phyloP scores from a whole-genome alignment of 2,797 vertebrate genomes.

The Poliocrania exsul region DNA sequence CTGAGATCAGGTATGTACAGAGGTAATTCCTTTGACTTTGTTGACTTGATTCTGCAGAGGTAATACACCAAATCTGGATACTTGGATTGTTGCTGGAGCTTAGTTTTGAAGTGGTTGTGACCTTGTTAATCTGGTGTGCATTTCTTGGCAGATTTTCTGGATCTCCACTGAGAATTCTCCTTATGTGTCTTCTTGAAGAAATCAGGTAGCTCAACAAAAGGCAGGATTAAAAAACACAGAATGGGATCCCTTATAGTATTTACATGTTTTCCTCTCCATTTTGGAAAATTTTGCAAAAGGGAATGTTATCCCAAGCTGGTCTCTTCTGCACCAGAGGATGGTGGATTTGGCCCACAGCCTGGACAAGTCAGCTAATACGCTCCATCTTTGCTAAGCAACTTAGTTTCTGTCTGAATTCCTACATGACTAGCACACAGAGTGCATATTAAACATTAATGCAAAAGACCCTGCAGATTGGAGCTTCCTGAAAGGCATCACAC shows the following conservation, averaged over 20 bases:
- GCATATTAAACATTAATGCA: slow-evolving; percentile 54
- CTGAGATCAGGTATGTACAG: background rate
- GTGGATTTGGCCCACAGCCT: background rate
- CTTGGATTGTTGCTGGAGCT: background rate
- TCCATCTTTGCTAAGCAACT: background rate
- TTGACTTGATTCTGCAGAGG: background rate
- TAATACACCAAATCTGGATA: background rate
- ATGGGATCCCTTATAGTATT: background rate
- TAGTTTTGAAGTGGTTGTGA: background rate
- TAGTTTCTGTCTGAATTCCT: slow-evolving; percentile 19
- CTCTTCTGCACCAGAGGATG: background rate
- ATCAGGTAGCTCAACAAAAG: background rate
- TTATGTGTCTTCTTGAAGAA: background rate
- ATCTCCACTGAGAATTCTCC: background rate
- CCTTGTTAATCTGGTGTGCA: background rate
- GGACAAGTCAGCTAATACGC: background rate
- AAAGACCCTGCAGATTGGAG: background rate
- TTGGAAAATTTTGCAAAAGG: background rate
- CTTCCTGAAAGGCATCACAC: background rate
- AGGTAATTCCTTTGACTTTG: background rate
- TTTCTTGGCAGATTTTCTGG: background rate
- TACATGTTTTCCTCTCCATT: background rate
- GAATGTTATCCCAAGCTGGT: background rate
- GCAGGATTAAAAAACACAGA: background rate
- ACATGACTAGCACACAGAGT: background rate